Evolutionary conservation across 1,140 invertebrate genomes (phyloP).

Genomic region (Vanessa tameamea): DNA sequence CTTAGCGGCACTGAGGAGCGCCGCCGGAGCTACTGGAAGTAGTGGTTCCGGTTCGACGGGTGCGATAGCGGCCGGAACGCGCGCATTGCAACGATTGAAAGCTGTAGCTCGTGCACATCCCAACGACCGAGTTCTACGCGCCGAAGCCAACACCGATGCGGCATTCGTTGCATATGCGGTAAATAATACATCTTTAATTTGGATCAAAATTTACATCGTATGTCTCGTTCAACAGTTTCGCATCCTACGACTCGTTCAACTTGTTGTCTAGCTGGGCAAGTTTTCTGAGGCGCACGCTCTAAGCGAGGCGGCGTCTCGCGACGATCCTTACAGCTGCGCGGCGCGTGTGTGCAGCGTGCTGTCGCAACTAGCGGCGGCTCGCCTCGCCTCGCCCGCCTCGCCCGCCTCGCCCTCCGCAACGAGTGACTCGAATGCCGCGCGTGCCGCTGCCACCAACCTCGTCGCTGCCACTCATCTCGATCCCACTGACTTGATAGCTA

Average conservation of each 20-base stretch:
- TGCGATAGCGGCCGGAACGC: constrained; percentile 45
- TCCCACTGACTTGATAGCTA: constrained; percentile 66
- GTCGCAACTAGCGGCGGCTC: constrained; percentile 29
- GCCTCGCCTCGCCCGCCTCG: constrained; percentile 33
- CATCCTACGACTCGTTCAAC: neutral
- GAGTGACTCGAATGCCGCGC: constrained; percentile 29
- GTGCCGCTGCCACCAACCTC: constrained; percentile 45
- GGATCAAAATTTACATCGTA: no score
- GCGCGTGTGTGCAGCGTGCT: constrained; percentile 54
- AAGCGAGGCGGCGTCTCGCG: constrained; percentile 58
- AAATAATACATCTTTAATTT: neutral
- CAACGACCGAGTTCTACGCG: constrained; percentile 58
- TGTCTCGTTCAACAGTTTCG: neutral
- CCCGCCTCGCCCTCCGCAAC: constrained; percentile 31
- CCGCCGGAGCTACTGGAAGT: constrained; percentile 40
- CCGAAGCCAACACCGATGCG: constrained; percentile 71
- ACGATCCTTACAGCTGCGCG: constrained; percentile 68
- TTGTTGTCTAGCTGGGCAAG: constrained; percentile 55
- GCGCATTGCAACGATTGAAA: constrained; percentile 63
- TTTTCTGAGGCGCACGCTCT: constrained; percentile 59
- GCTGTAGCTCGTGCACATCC: constrained; percentile 62
- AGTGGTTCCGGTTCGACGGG: constrained; percentile 33
- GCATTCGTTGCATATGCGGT: constrained; percentile 76
- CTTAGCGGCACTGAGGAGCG: constrained; percentile 60
- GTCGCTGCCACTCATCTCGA: constrained; percentile 66